Evolutionary conservation across 2,888 invertebrate species (phyloP).

Genomic region (Xestia c-nigrum): DNA sequence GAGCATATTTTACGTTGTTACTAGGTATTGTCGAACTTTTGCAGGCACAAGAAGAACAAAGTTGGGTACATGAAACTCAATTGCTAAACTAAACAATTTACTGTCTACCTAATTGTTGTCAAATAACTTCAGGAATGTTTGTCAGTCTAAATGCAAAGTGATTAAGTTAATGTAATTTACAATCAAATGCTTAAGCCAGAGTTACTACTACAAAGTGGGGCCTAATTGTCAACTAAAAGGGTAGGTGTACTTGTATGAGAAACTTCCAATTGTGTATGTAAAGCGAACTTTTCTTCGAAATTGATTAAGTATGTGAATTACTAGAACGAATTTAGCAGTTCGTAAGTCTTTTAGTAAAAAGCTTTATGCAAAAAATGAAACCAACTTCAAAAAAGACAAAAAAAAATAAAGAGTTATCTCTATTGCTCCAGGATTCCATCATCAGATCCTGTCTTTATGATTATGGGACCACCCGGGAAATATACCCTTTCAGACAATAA

Average conservation of each 20-base stretch:
- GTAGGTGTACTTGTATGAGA: conserved; percentile 12
- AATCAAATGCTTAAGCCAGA: conserved; percentile 33
- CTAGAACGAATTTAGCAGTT: background rate
- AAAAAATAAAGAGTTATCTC: no score
- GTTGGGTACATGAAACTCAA: conserved; percentile 18
- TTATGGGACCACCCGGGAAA: no score
- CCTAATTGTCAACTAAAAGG: conserved; percentile 27
- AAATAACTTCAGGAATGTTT: conserved; percentile 39
- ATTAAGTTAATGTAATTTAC: conserved; percentile 35
- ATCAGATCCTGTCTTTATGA: no score
- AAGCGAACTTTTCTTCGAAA: background rate
- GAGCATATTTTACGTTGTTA: background rate
- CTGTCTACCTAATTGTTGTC: conserved; percentile 3
- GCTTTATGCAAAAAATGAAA: background rate
- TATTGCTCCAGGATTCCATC: no score
- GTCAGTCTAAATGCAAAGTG: conserved; percentile 22
- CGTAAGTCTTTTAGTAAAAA: background rate
- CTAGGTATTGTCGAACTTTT: conserved; percentile 4
- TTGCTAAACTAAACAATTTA: conserved; percentile 18
- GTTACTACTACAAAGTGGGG: conserved; percentile 33
- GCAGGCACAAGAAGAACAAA: background rate
- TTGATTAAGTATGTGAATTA: background rate
- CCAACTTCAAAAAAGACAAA: no score
- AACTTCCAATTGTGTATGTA: background rate
- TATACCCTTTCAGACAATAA: no score